Base-by-base conservation (phyloP, 2,888 invertebrate species). In the Orthonevra nobilis region DNA sequence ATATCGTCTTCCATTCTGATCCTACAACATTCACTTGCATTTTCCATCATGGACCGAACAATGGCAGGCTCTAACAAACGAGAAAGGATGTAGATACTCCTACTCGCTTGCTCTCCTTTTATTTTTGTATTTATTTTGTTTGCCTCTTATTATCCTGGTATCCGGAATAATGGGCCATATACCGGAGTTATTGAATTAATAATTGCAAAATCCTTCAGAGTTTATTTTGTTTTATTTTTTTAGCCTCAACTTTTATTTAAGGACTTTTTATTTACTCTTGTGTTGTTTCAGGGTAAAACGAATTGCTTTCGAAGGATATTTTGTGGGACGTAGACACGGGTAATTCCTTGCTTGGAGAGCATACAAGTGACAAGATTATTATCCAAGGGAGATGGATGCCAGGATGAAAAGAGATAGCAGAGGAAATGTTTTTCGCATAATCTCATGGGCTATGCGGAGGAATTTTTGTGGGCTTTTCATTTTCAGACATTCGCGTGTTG, bases 161-260 rank as follows among this genome's bases (percentile, higher is more conserved):
- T 40, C 40, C 15, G 30, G 44, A 64, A 54, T 54, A 64, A 54
- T 64, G 52, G 34, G 14, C 34, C 19, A 9, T 44, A 52, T 42
- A 26, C 42, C 14, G 23, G 66, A 46, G 52, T 64, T 64, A 64
- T 74, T 52, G 40, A 68, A 69, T 75, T 54, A 75, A 75, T 69
- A 75, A 75, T 75, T 75, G 69, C 36, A 56, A 48, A 61, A 38
- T 54, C 26, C 40, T 52, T 48, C 28, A 38, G 61, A 26, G 17
- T 46, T 61, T 60, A n/a, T n/a, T n/a, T n/a, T n/a, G n/a, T n/a
- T n/a, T n/a, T n/a, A n/a, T n/a, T n/a, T n/a, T n/a, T n/a, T n/a
- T n/a, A n/a, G n/a, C n/a, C n/a, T n/a, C n/a, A n/a, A n/a, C n/a
- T n/a, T n/a, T n/a, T n/a, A n/a, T n/a, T n/a, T n/a, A n/a, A 17